Conservation (phyloP, 1,140 invertebrate genomes). For the Brachionus koreanus region DNA sequence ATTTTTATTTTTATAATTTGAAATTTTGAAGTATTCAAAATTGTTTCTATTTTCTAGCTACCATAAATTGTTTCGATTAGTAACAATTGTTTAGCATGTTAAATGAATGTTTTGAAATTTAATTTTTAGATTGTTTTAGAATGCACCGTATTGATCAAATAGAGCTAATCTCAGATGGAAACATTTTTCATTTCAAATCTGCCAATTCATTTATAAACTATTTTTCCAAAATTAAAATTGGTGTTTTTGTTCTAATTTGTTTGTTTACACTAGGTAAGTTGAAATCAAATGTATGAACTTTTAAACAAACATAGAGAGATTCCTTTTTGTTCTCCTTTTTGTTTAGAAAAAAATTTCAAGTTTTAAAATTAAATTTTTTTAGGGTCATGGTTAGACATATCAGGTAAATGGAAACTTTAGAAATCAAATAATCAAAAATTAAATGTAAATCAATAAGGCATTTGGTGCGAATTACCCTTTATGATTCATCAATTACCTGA, state of each 20-base stretch:
- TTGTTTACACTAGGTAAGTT: slow-evolving; percentile 10
- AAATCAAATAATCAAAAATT: slow-evolving; percentile 61
- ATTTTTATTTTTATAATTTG: background rate
- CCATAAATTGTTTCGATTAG: background rate
- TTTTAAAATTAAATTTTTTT: background rate
- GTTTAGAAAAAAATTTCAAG: background rate
- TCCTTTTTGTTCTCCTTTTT: too few species aligned
- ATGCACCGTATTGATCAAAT: slow-evolving; percentile 15
- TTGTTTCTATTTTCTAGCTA: background rate
- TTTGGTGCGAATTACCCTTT: slow-evolving; percentile 71
- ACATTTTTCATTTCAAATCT: background rate
- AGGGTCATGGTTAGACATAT: background rate
- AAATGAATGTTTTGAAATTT: background rate
- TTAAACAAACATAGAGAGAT: background rate
- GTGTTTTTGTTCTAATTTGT: slow-evolving; percentile 1
- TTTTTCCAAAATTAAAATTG: background rate
- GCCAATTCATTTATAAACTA: background rate
- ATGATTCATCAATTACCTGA: slow-evolving; percentile 75
- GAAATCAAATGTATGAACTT: background rate
- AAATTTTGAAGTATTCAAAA: background rate
- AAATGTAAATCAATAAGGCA: slow-evolving; percentile 72
- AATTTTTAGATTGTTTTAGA: background rate
- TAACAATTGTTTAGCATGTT: background rate
- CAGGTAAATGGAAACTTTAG: background rate
- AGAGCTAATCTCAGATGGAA: slow-evolving; percentile 8